Conservation (phyloP, 2,888 invertebrate genomes). For the Eupithecia centaureata region DNA sequence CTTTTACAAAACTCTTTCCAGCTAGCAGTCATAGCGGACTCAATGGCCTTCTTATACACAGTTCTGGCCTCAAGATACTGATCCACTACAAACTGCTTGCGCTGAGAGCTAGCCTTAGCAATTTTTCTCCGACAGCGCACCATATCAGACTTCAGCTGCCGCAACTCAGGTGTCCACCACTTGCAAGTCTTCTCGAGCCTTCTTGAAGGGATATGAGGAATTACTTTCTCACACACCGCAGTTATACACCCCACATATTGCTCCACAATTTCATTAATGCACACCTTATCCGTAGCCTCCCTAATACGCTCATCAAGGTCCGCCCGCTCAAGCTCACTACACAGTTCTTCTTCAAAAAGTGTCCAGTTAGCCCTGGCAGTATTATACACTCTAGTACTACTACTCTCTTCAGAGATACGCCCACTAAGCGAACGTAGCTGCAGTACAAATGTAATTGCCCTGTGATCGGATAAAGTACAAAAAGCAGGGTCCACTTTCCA, state of each 20-base stretch:
- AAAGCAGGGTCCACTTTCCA: background rate
- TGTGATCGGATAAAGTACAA: conserved; percentile 3
- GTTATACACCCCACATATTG: background rate
- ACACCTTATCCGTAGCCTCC: background rate
- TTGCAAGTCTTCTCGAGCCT: background rate
- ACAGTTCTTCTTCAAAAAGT: background rate
- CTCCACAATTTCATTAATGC: background rate
- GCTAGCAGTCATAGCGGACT: background rate
- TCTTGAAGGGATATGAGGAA: background rate
- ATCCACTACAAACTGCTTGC: background rate
- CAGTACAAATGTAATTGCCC: background rate
- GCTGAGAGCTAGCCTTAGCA: background rate
- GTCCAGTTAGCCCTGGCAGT: conserved; percentile 8
- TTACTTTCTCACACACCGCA: background rate
- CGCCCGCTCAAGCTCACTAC: background rate
- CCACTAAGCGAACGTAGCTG: background rate
- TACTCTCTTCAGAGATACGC: background rate
- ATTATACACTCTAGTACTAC: background rate
- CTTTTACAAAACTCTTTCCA: conserved; percentile 12
- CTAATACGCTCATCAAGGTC: background rate
- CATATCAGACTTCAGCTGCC: background rate
- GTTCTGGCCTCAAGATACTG: conserved; percentile 7
- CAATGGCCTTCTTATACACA: background rate
- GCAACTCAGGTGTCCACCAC: conserved; percentile 10
- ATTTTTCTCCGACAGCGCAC: background rate